Evolutionary conservation across 2,888 invertebrate genomes (phyloP), one percentile per base, ranked within the genome.

Genomic region (Stramonita haemastoma): DNA sequence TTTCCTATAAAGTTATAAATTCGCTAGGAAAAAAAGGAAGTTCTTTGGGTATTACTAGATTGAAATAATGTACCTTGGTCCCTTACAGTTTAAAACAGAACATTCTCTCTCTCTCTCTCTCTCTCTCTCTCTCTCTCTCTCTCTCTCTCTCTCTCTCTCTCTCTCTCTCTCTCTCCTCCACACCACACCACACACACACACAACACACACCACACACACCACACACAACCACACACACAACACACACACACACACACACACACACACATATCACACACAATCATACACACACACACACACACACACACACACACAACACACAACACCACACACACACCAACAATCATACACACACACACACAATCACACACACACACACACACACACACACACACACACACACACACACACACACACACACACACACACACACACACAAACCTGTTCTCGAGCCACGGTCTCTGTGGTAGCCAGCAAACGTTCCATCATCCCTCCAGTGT

Each of bases 401-500:
- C 46, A 46, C 46, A 46, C 46, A 46, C 46, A 46, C 46, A 5
- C 46, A 46, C 46, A 46, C 46, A 46, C 46, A 46, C 46, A 46
- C 34, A 22, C 79, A 15, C 34, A 34, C 32, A 32, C 79, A 79
- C 15, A 73, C 73, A 73, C 17, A 17, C 17, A n/a, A 57, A 85
- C 91, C 90, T 94, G 94, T 56, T 93, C 92, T 11, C 90, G 91
- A 0, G 93, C 92, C 56, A 94, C 91, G 22, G 91, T 89, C 84
- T 94, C 94, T 5, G 94, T 94, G 83, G 93, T 94, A 11, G 93
- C 91, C 56, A 94, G 91, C 32, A 94, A 92, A 29, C 93, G 90
- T 87, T 94, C 94, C 34, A 94, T 90, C 81, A 93, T 87, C 36
- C 87, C 79, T 26, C 93, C 93, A 4, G 93, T 93, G 85, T 93